Base-by-base conservation (phyloP, 2,888 invertebrate species). In the Caenorhabditis afra region DNA sequence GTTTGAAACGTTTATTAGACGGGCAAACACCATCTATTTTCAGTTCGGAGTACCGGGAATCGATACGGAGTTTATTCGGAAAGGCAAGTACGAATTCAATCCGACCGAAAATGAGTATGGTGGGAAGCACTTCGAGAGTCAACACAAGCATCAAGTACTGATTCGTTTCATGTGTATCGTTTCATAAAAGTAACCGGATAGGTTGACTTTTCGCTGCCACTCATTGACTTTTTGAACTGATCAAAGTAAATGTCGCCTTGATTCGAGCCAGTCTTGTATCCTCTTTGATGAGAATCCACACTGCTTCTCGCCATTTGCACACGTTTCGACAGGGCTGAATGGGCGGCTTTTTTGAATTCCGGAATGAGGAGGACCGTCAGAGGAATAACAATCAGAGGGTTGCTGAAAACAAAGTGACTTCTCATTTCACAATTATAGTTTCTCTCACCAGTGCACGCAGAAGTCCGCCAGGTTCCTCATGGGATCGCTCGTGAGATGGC, bases 241-340 rank as follows among this genome's bases (percentile, higher is more conserved):
- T 76, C 68, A 52, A 76, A 68, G 37, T 75, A 68, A 12, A 75
- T 50, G 44, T 75, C 75, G 11, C 39, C 75, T 22, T 75, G 55
- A 61, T 75, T 68, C 3, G 50, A 20, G 16, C 37, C 53, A 7
- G 23, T 16, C 5, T 55, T 22, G 52, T 70, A 70, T 4, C 4
- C 44, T n/a, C 45, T 44, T n/a, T 59, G 37, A 12, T 61, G 23
- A 3, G 61, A 61, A 12, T 53, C 53, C 47, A 55, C 62, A 39
- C 62, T 70, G 2, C 44, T 22, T 18, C 68, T 50, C 41, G 52
- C 50, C 10, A 68, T n/a, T 5, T 61, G 35, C 14, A 55, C 23
- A 1, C 35, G 39, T 3, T 55, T 53, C 16, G 47, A 47, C 4
- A 70, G 12, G 8, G 61, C 11, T 0, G 37, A 18, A 11, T 44